Percentiles rank a stretch among this genome's conserved stretches.
Conservation (phyloP, 1,140 invertebrate species). For the Listronotus oregonensis region DNA sequence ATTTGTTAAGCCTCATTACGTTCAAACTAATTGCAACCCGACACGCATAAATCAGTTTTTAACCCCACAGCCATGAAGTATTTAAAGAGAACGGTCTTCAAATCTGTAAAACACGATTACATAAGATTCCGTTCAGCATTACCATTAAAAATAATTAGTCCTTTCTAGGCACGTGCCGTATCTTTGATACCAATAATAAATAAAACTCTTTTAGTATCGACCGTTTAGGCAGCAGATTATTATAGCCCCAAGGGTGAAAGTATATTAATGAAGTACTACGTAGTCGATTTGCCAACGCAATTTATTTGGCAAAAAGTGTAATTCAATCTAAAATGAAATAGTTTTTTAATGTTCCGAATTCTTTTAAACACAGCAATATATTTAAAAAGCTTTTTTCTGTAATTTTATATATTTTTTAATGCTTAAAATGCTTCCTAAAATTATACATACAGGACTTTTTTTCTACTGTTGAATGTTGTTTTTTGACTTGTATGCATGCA, state of each 20-base stretch:
- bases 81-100: slow-evolving; percentile 21
- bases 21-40: neutral
- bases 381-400: too few species aligned
- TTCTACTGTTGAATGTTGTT: too few species aligned
- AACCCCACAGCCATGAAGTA: neutral
- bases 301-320: slow-evolving; percentile 17
- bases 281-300: slow-evolving; percentile 10
- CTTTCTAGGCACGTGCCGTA: slow-evolving; percentile 30
- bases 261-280: slow-evolving; percentile 21
- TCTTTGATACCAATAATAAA: neutral
- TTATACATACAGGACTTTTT: too few species aligned
- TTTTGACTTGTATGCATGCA: too few species aligned
- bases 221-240: slow-evolving; percentile 27
- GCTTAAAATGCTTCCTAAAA: too few species aligned
- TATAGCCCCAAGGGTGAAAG: slow-evolving; percentile 19
- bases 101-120: slow-evolving; percentile 19
- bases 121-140: slow-evolving; percentile 13
- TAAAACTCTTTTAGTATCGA: slow-evolving; percentile 26
- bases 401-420: too few species aligned
- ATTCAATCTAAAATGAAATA: slow-evolving; percentile 1
- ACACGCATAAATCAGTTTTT: slow-evolving; percentile 21
- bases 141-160: slow-evolving; percentile 34
- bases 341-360: too few species aligned
- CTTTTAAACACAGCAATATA: too few species aligned
- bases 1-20: slow-evolving; percentile 13